Conservation (phyloP, 2,113 vertebrate genomes). For the Cyprinodon variegatus region DNA sequence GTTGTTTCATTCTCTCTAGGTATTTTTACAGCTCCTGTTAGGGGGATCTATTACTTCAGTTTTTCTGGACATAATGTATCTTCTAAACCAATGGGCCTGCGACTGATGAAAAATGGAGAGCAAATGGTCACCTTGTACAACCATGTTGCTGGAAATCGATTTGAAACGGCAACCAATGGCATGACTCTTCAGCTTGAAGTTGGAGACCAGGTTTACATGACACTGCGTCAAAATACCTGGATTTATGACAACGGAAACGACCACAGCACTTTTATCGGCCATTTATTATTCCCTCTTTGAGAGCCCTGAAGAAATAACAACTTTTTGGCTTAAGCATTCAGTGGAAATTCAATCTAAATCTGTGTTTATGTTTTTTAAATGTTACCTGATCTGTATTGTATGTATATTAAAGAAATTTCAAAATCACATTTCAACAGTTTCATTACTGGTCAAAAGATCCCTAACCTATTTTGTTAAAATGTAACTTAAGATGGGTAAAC, state of each 20-base stretch:
- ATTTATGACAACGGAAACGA: background rate
- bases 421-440: too few relatives aligned
- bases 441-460: too few relatives aligned
- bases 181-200: conserved; percentile 40
- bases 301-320: too few relatives aligned
- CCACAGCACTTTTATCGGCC: conserved; percentile 48
- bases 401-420: too few relatives aligned
- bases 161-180: conserved; percentile 38
- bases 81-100: conserved; percentile 2
- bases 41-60: conserved; percentile 57
- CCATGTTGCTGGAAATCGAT: background rate
- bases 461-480: too few relatives aligned
- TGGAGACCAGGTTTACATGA: conserved; percentile 56
- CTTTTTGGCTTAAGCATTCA: background rate
- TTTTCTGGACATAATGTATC: conserved; percentile 17
- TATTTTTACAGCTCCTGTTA: conserved; percentile 57
- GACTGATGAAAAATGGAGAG: conserved; percentile 50
- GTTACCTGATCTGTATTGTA: too few relatives aligned
- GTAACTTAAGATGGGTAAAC: too few relatives aligned
- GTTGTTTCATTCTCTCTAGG: conserved; percentile 29
- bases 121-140: conserved; percentile 28
- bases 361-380: background rate
- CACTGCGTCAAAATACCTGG: conserved; percentile 6
- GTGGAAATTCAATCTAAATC: background rate
- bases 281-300: conserved; percentile 50